phyloP scores from a whole-genome alignment of 2,113 vertebrate species.

The Ornithorhynchus anatinus region DNA sequence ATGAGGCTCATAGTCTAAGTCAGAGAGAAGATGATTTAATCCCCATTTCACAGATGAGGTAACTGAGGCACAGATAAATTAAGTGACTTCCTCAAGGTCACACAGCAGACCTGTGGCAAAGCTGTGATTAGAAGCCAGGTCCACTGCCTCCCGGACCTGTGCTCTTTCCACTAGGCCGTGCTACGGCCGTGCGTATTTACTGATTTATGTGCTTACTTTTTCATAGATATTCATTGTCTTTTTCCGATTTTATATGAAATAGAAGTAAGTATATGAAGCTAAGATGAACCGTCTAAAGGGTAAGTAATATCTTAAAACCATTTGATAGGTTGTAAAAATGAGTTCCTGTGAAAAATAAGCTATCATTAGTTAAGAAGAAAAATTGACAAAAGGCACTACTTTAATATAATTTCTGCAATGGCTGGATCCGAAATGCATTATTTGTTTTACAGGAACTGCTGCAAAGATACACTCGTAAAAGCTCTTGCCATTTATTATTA shows the following conservation, averaged over 20 bases:
- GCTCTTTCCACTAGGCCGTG: too few relatives aligned
- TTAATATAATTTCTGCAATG: neutral
- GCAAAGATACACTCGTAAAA: conserved; percentile 20
- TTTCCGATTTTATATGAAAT: neutral
- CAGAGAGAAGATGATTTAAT: too few relatives aligned
- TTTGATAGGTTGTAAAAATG: neutral
- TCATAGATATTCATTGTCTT: neutral
- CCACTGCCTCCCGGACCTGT: too few relatives aligned
- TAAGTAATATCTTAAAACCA: neutral
- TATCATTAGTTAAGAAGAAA: conserved; percentile 28
- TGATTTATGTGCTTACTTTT: neutral
- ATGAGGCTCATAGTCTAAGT: too few relatives aligned
- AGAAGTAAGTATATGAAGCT: neutral
- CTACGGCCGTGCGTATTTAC: too few relatives aligned
- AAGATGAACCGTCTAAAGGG: neutral
- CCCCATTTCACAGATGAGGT: too few relatives aligned
- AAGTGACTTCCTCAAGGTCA: too few relatives aligned
- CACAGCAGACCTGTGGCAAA: too few relatives aligned
- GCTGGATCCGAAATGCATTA: neutral
- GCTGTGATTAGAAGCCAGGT: too few relatives aligned
- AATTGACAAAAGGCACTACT: conserved; percentile 1
- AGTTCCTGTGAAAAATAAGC: neutral
- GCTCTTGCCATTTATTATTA: conserved; percentile 8
- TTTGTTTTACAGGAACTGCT: conserved; percentile 22
- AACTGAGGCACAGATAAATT: too few relatives aligned